Evolutionary conservation across 2,888 invertebrate genomes (phyloP).

Genomic region (Salticus scenicus): DNA sequence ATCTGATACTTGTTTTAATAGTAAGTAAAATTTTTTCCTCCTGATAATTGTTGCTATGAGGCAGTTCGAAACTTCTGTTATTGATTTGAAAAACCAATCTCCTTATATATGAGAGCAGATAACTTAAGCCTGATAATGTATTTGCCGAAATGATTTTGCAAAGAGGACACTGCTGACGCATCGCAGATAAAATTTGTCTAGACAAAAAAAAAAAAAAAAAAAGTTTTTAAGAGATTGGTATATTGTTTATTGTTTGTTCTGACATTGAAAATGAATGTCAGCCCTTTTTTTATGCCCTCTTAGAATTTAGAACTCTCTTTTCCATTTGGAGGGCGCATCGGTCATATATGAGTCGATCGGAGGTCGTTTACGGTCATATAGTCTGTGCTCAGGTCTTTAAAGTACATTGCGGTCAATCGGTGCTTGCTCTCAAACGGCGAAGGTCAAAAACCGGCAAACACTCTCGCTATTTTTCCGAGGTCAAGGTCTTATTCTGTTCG

Average conservation of each 20-base stretch:
- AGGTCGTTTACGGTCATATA: not conserved
- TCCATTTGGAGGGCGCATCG: not conserved
- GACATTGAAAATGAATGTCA: not conserved
- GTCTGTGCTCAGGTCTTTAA: not conserved
- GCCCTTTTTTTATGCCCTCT: not conserved
- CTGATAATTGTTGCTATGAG: too few relatives aligned
- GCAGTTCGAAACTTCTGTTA: too few relatives aligned
- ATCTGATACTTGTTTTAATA: too few relatives aligned
- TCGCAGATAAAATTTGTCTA: not conserved
- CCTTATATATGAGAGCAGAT: too few relatives aligned
- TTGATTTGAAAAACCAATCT: too few relatives aligned
- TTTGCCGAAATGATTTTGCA: too few relatives aligned
- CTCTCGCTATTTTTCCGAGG: not conserved
- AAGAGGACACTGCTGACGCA: too few relatives aligned
- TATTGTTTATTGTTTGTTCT: not conserved
- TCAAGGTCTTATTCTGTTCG: not conserved
- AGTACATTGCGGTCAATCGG: constrained; percentile 2
- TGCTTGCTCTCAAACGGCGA: not conserved
- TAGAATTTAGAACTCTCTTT: not conserved
- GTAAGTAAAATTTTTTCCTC: too few relatives aligned
- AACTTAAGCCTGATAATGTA: too few relatives aligned
- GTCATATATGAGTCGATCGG: not conserved
- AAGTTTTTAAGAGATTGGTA: too few relatives aligned
- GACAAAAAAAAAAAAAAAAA: not conserved
- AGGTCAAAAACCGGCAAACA: constrained; percentile 10